A percentile compares a stretch with the other conserved stretches of the same genome.
These are phyloP conservation scores for Forbesichthys papilliferus DNA, from an alignment of 2,113 vertebrate genomes.

Conservation along the genomic window DNA sequence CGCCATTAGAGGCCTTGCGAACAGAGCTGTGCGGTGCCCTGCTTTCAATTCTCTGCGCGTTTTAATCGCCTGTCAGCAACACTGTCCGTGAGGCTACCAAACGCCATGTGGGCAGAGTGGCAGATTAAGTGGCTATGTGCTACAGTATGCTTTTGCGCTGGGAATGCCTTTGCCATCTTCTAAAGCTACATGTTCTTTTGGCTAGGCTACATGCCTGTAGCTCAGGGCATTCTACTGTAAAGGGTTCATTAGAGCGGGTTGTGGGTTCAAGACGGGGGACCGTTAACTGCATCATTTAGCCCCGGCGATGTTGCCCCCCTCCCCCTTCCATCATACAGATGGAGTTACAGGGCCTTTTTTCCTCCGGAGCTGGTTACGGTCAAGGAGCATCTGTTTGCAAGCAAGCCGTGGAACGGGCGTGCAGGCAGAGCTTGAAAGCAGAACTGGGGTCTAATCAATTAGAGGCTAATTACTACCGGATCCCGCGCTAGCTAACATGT, in stretches of 20 bases:
- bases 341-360: conserved; percentile 33
- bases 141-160: conserved; percentile 7
- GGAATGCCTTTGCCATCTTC: conserved; percentile 12
- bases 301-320: conserved; percentile 8
- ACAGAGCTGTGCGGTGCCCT: too few species aligned
- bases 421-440: conserved; percentile 26
- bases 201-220: background rate
- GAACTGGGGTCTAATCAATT: conserved; percentile 57
- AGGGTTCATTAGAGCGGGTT: conserved; percentile 52
- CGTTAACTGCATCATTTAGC: conserved; percentile 48
- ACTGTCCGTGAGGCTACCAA: too few species aligned
- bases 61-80: too few species aligned
- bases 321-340: conserved; percentile 38
- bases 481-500: conserved; percentile 33
- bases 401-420: conserved; percentile 48
- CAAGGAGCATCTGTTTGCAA: conserved; percentile 61
- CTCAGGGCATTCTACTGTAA: conserved; percentile 28
- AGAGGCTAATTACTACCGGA: conserved; percentile 62
- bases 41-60: too few species aligned
- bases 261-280: conserved; percentile 50
- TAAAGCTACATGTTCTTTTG: background rate
- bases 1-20: too few species aligned
- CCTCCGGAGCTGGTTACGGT: conserved; percentile 30
- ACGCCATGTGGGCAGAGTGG: background rate
- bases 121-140: background rate